Evolutionary conservation across 2,113 vertebrate species (phyloP).

Genomic region (Cygnus atratus): DNA sequence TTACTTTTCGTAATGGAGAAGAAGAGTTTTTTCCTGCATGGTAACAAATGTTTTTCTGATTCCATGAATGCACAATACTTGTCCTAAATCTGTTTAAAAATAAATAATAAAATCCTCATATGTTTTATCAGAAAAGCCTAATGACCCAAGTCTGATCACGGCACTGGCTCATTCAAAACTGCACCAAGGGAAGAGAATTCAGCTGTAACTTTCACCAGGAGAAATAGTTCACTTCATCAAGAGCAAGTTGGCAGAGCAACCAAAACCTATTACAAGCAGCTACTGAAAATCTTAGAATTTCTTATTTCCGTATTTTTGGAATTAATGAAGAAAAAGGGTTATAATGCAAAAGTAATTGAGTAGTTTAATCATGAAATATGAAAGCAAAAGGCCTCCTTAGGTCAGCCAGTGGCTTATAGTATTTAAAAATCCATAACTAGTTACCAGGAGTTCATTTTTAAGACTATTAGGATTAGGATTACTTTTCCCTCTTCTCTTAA

Average conservation of each 20-base stretch:
- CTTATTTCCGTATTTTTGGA: neutral
- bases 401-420: neutral
- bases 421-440: neutral
- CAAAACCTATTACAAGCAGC: neutral
- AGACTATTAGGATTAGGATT: neutral
- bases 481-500: neutral
- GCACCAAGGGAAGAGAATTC: neutral
- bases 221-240: neutral
- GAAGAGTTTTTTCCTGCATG: neutral
- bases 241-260: neutral
- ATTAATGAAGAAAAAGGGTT: neutral
- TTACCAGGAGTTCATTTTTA: neutral
- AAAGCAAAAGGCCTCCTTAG: neutral
- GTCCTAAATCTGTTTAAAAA: neutral
- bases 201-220: neutral
- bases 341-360: neutral
- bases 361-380: neutral
- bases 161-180: neutral
- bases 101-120: neutral
- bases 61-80: neutral
- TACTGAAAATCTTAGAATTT: neutral
- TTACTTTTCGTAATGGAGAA: neutral
- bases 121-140: neutral
- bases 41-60: neutral
- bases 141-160: neutral